Conservation (phyloP, 2,797 vertebrate genomes). For the Alfaro cultratus region DNA sequence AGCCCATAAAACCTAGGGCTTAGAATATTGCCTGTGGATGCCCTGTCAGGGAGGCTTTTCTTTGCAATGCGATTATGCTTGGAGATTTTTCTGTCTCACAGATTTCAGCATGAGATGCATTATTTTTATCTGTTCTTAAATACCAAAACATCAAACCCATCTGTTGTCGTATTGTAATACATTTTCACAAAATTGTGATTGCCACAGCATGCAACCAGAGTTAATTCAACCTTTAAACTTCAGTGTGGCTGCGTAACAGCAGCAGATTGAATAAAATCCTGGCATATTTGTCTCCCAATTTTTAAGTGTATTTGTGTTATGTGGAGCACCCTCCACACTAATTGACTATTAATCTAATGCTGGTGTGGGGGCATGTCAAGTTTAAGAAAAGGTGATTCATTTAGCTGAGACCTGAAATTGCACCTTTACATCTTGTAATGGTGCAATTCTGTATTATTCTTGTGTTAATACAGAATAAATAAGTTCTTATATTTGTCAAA, state of each 20-base stretch:
- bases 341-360: not conserved
- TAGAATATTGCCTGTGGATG: constrained; percentile 66
- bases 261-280: not conserved
- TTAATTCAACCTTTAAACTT: constrained; percentile 23
- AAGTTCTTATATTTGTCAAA: not conserved
- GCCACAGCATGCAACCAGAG: constrained; percentile 17
- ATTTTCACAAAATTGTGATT: constrained; percentile 18
- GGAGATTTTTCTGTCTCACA: constrained; percentile 41
- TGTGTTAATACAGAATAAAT: not conserved
- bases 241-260: constrained; percentile 1
- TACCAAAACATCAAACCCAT: constrained; percentile 46
- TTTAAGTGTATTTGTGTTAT: not conserved
- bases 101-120: constrained; percentile 44
- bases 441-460: not conserved
- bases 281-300: not conserved
- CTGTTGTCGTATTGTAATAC: constrained; percentile 41
- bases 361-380: not conserved
- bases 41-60: constrained; percentile 58
- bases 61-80: constrained; percentile 54
- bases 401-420: not conserved
- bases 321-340: not conserved
- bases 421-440: not conserved
- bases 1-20: constrained; percentile 65
- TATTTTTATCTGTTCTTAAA: constrained; percentile 26
- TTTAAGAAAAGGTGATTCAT: not conserved